Evolutionary conservation across 2,888 invertebrate species (phyloP).

Genomic region (Agrilus biguttatus): DNA sequence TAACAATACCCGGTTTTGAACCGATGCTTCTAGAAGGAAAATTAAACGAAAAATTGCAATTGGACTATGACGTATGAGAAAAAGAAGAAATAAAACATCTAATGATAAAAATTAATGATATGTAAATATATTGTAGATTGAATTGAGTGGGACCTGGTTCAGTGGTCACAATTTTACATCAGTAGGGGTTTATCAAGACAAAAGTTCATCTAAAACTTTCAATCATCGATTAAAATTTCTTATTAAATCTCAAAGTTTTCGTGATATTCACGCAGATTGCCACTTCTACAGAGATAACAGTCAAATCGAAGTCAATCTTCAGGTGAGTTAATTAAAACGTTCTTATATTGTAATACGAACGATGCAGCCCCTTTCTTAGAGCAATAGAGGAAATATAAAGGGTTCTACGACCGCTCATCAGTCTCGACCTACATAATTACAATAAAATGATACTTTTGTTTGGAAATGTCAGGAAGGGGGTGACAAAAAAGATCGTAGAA

Average conservation of each 20-base stretch:
- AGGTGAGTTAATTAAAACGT: constrained; percentile 29
- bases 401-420: too few species aligned
- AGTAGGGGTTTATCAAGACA: constrained; percentile 61
- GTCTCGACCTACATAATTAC: too few species aligned
- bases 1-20: constrained; percentile 59
- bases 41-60: constrained; percentile 49
- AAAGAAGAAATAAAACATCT: background rate
- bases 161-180: constrained; percentile 58
- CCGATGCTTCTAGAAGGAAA: constrained; percentile 52
- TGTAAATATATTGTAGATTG: constrained; percentile 35
- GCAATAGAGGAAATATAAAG: too few species aligned
- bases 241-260: constrained; percentile 58
- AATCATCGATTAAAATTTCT: constrained; percentile 55
- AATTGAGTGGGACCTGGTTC: constrained; percentile 65
- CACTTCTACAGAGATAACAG: constrained; percentile 54
- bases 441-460: too few species aligned
- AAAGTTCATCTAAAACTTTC: constrained; percentile 47
- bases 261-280: constrained; percentile 49
- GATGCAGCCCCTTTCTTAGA: background rate
- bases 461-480: too few species aligned
- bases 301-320: constrained; percentile 50
- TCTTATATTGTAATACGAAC: background rate
- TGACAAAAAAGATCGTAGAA: too few species aligned
- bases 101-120: background rate
- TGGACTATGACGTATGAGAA: constrained; percentile 53